phyloP scores from a whole-genome alignment of 2,888 invertebrate genomes.

The Cheiracanthium punctorium region DNA sequence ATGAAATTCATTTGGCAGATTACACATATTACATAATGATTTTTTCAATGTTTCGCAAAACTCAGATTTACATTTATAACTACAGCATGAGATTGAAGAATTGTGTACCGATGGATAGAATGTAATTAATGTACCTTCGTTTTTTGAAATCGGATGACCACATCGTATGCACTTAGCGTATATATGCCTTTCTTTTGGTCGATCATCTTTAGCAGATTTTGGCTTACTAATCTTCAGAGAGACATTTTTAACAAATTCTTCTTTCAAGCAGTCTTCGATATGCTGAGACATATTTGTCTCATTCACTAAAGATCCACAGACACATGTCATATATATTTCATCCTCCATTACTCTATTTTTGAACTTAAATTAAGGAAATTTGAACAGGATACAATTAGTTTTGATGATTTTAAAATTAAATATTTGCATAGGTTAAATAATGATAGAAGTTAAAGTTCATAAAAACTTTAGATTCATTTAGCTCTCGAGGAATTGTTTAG shows the following conservation, averaged over 20 bases:
- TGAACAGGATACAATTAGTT: too few relatives aligned
- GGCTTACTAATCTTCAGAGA: background rate
- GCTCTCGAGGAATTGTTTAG: too few relatives aligned
- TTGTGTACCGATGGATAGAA: background rate
- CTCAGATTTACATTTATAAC: background rate
- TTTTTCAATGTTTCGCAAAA: background rate
- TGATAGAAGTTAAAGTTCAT: too few relatives aligned
- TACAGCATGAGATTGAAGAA: background rate
- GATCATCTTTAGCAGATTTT: background rate
- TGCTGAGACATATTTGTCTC: background rate
- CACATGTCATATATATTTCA: background rate
- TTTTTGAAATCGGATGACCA: background rate
- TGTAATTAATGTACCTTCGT: conserved; percentile 10
- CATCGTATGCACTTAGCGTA: conserved; percentile 13
- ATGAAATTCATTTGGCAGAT: background rate
- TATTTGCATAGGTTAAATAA: too few relatives aligned
- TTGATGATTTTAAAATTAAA: too few relatives aligned
- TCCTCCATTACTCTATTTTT: background rate
- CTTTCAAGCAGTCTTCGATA: background rate
- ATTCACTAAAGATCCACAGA: background rate
- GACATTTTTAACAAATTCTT: background rate
- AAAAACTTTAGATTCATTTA: too few relatives aligned
- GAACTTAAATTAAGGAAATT: too few relatives aligned
- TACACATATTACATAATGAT: background rate
- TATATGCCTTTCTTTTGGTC: background rate